Percentiles rank a stretch among this genome's conserved stretches.
phyloP scores from a whole-genome alignment of 2,888 invertebrate species.

The Copidosoma aretas region DNA sequence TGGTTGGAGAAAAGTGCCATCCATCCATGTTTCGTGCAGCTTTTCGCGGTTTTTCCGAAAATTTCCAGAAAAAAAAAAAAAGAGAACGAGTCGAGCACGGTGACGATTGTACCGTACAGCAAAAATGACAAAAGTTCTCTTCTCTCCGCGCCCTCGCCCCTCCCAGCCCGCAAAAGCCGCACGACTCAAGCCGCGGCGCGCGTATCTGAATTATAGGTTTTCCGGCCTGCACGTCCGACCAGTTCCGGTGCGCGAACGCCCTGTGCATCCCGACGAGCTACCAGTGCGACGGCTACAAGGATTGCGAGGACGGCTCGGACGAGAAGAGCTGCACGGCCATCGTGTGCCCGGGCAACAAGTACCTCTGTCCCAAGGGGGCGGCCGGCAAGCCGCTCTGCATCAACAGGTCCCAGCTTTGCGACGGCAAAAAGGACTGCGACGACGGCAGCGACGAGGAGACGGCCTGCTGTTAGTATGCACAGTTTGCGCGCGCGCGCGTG shows the following conservation, averaged over 20 bases:
- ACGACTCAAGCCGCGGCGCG: too few species aligned
- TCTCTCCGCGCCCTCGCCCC: too few species aligned
- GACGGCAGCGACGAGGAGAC: constrained; percentile 89
- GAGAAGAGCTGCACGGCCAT: constrained; percentile 87
- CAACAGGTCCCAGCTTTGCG: constrained; percentile 84
- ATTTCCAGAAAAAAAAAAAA: background rate
- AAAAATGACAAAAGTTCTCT: too few species aligned
- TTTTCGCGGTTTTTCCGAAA: too few species aligned
- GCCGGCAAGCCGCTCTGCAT: constrained; percentile 85
- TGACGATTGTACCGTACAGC: too few species aligned
- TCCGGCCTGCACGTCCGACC: constrained; percentile 85
- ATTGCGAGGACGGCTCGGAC: constrained; percentile 91
- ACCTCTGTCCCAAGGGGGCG: constrained; percentile 81
- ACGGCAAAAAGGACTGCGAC: constrained; percentile 88
- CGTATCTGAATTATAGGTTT: too few species aligned
- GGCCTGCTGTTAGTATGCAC: constrained; percentile 86
- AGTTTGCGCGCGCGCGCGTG: too few species aligned
- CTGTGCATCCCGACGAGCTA: constrained; percentile 89
- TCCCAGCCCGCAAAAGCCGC: too few species aligned
- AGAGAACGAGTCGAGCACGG: too few species aligned
- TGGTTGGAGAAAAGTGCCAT: too few species aligned
- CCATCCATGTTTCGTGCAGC: too few species aligned
- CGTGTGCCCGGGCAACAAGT: constrained; percentile 88
- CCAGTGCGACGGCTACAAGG: constrained; percentile 85
- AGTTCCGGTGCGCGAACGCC: constrained; percentile 91